Base-by-base conservation (phyloP, 2,797 vertebrate species). In the Arctocebus calabarensis region DNA sequence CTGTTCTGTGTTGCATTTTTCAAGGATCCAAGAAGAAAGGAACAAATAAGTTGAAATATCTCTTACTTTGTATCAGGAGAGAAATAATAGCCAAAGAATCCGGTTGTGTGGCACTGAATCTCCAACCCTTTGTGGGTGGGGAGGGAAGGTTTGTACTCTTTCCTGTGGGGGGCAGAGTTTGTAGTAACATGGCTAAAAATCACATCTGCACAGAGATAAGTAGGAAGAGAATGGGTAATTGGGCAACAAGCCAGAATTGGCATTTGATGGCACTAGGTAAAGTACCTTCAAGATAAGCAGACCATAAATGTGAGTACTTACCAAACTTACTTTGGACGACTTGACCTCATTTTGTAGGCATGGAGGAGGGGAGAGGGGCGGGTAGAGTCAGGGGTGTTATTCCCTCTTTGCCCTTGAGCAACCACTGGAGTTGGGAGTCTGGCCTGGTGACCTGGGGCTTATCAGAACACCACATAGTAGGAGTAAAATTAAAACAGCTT, bases 21-120 rank as follows among this genome's bases (percentile, higher is more conserved):
- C 48, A 52, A 52, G 48, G 48, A 16, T 16, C 48, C 48, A 52
- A 52, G 14, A 68, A 93, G 84, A 95, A 94, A 90, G 52, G 77
- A 73, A 34, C 57, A 23, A 7, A 82, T 95, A 61, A 74, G 66
- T 81, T 83, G 57, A 83, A 79, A 92, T 90, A 17, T 70, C 34
- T 34, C 45, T 73, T 68, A 40, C 45, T 57, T 57, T 88, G 40
- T 64, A 77, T 57, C 83, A 79, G 3, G 70, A 52, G 10, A 89
- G 52, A 94, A 88, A 70, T 59, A 43, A 6, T 79, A 91, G 68
- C 78, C 88, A 73, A 37, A 57, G 59, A 92, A 61, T 64, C 23
- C 7, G 34, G 43, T 40, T 61, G 57, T 59, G 55, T 48, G 25
- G 22, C 61, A 2, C 48, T 10, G n/a, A 61, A 40, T 74, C 62